Evolutionary conservation across 1,140 invertebrate species (phyloP), one percentile per base, ranked within the genome.

Genomic region (Euschistus heros): DNA sequence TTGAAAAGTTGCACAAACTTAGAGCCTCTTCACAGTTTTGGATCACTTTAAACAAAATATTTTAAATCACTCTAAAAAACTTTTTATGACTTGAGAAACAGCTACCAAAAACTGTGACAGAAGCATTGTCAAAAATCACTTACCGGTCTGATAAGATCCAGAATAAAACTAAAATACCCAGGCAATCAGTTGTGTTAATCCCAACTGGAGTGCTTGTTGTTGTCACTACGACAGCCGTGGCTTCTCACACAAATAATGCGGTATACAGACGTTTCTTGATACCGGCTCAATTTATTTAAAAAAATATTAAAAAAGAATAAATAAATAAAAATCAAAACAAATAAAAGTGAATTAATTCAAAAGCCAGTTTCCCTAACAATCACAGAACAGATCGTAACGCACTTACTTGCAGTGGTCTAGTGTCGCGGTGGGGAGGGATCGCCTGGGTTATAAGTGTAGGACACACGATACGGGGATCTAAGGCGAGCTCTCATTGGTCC

Each of bases 351-450:
- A 69, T 68, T 71, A 72, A 73, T 69, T 73, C 68, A 57, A 66
- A 47, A 52, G 20, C 75, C 72, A 54, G n/a, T 62, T 15, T 37
- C 33, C 33, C 33, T 37, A 37, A 37, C 6, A 62, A 69, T 46
- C 50, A 63, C 54, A 37, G 67, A 67, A 63, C 54, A 66, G 70
- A 75, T 75, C 78, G 75, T 75, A 79, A 77, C 72, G 77, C 81
- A 87, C 85, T 87, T 86, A 87, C 85, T 87, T 89, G 90, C 86
- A 86, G 87, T 88, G 91, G 88, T 87, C 88, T 89, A 91, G 88
- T 91, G 88, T 87, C 84, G 82, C 81, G 81, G 79, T 77, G 78
- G 80, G 79, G 79, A 80, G 78, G 79, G 75, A 77, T 74, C 77
- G 74, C 77, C 78, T 80, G 81, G 80, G 82, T 85, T 89, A 88